Evolutionary conservation across 2,888 invertebrate genomes (phyloP), one percentile per base, ranked within the genome.

Genomic region (Ectobius pallidus): DNA sequence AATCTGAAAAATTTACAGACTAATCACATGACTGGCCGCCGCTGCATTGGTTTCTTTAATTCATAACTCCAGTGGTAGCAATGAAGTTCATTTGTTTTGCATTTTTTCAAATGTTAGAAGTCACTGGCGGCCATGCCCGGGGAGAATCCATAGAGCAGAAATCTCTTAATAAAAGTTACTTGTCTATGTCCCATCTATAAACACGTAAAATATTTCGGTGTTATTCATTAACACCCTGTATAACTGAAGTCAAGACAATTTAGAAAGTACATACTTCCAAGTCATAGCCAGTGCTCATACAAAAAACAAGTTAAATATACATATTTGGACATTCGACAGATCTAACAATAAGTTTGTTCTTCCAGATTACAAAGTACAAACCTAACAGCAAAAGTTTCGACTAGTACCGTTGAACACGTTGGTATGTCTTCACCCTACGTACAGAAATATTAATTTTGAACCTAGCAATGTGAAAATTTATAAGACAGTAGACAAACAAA

Each of bases 381-480:
- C 69, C 72, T 72, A 72, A 72, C 69, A 72, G 72, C 72, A 69
- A 72, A 68, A 69, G 69, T 72, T 69, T 72, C 62, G 68, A 68
- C 69, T 72, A 72, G 72, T 69, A 72, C 69, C 69, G 69, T 69
- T 72, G 72, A 72, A 72, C 72, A 72, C 72, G 61, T 69, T 72
- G 72, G 72, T 72, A 72, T 69, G 61, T 69, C 61, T 69, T 62
- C 55, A 32, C 52, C 63, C 63, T 62, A 72, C 69, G 34, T 72
- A 72, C 72, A 72, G 69, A 69, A 69, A 69, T 72, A 69, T 65
- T 72, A 72, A 72, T 68, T 61, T 62, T 62, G 58, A 34, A 34
- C 62, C 30, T 69, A 69, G 69, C 46, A 61, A 72, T 61, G 62
- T 72, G 68, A 69, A 72, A 72, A 49, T 72, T 46, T 34, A n/a